A percentile compares a stretch with the other conserved stretches of the same genome.
phyloP scores from a whole-genome alignment of 1,140 invertebrate genomes.

The Eurytemora carolleeae region DNA sequence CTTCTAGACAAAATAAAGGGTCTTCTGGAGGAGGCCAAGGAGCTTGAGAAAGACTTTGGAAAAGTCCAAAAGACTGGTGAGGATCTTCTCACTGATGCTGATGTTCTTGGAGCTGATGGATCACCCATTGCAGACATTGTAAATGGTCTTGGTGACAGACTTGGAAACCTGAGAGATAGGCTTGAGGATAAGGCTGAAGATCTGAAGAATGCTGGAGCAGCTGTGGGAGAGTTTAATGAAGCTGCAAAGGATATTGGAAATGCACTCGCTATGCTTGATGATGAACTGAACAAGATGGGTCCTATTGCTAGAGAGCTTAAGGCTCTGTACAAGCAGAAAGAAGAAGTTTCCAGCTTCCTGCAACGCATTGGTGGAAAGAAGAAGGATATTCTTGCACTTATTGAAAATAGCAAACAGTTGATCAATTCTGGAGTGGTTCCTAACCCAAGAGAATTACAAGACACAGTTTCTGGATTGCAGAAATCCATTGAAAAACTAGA shows the following conservation, averaged over 20 bases:
- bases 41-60: conserved; percentile 53
- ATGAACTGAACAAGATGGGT: conserved; percentile 59
- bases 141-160: conserved; percentile 49
- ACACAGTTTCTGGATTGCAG: conserved; percentile 53
- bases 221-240: conserved; percentile 64
- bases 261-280: conserved; percentile 55
- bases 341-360: conserved; percentile 48
- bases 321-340: conserved; percentile 56
- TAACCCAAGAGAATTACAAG: conserved; percentile 50
- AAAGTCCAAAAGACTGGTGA: conserved; percentile 44
- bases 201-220: conserved; percentile 64
- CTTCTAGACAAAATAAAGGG: conserved; percentile 56
- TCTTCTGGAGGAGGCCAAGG: conserved; percentile 47
- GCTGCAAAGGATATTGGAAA: conserved; percentile 52
- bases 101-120: conserved; percentile 39
- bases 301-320: conserved; percentile 67
- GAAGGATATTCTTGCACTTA: conserved; percentile 45
- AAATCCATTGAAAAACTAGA: conserved; percentile 56
- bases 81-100: conserved; percentile 46
- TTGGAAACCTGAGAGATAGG: conserved; percentile 50
- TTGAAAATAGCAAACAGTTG: conserved; percentile 48
- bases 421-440: conserved; percentile 61
- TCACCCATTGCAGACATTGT: conserved; percentile 53
- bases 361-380: conserved; percentile 35
- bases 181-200: conserved; percentile 54